phyloP scores from a whole-genome alignment of 2,113 vertebrate species.

The Eulemur macaco region DNA sequence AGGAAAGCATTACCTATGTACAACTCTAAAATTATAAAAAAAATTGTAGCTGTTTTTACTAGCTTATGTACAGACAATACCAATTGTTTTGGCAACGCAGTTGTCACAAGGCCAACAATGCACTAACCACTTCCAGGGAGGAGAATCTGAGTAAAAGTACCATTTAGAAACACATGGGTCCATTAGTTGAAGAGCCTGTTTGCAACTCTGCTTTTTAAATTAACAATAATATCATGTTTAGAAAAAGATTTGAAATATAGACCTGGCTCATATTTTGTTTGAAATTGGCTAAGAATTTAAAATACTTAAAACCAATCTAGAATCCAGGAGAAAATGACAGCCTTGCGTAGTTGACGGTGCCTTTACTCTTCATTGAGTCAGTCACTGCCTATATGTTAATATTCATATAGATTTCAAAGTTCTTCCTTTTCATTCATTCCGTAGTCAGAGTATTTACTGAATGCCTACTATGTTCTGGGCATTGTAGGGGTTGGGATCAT shows the following conservation, averaged over 20 bases:
- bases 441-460: conserved; percentile 17
- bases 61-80: conserved; percentile 46
- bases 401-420: background rate
- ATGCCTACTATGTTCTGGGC: background rate
- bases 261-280: conserved; percentile 44
- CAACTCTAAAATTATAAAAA: conserved; percentile 52
- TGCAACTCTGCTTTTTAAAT: conserved; percentile 55
- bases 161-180: conserved; percentile 50
- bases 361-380: conserved; percentile 38
- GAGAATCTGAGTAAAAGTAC: conserved; percentile 65
- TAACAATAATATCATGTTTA: conserved; percentile 23
- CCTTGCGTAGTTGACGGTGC: background rate
- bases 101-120: conserved; percentile 41
- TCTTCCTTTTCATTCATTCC: conserved; percentile 17
- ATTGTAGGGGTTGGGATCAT: background rate
- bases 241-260: conserved; percentile 47
- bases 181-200: conserved; percentile 12
- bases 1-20: conserved; percentile 24
- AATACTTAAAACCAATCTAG: conserved; percentile 58
- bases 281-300: conserved; percentile 38
- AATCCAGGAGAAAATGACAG: conserved; percentile 52
- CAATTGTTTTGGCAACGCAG: conserved; percentile 68
- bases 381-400: background rate
- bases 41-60: conserved; percentile 58
- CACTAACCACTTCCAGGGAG: conserved; percentile 55